Conservation (phyloP, 1,140 invertebrate genomes). For the Archivesica marissinica region DNA sequence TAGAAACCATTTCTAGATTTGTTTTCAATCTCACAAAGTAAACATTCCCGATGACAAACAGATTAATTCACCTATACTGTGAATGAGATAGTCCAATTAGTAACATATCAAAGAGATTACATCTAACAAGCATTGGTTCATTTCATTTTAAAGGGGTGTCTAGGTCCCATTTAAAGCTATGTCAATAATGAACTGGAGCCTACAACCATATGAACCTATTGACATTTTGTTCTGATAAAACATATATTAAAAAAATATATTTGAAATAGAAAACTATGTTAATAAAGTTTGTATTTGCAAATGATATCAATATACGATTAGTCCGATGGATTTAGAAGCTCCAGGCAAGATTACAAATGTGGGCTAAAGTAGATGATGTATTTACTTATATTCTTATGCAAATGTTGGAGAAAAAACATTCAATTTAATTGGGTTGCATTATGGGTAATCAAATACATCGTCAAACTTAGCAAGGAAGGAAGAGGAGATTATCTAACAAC, state of each 20-base stretch:
- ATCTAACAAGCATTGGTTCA: slow-evolving; percentile 5
- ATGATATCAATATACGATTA: not conserved
- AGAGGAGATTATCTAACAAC: too few species aligned
- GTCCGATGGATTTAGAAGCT: slow-evolving; percentile 1
- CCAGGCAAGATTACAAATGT: not conserved
- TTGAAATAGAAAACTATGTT: slow-evolving; percentile 7
- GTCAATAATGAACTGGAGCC: not conserved
- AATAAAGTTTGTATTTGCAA: slow-evolving; percentile 9
- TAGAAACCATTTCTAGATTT: slow-evolving; percentile 13
- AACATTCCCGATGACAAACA: slow-evolving; percentile 10
- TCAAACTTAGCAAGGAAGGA: too few species aligned
- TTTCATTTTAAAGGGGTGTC: slow-evolving; percentile 11
- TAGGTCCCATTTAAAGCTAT: not conserved
- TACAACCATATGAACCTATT: slow-evolving; percentile 12
- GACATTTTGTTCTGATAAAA: slow-evolving; percentile 7
- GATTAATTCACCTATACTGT: not conserved
- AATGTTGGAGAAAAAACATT: not conserved
- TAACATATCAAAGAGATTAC: slow-evolving; percentile 17
- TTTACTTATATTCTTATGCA: not conserved
- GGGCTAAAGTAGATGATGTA: not conserved
- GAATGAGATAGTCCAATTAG: slow-evolving; percentile 29
- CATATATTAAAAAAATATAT: not conserved
- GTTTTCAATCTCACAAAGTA: slow-evolving; percentile 20
- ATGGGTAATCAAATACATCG: too few species aligned
- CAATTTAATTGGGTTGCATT: too few species aligned